Evolutionary conservation across 2,113 vertebrate species (phyloP), one percentile per base, ranked within the genome.

Genomic region (Condylura cristata): DNA sequence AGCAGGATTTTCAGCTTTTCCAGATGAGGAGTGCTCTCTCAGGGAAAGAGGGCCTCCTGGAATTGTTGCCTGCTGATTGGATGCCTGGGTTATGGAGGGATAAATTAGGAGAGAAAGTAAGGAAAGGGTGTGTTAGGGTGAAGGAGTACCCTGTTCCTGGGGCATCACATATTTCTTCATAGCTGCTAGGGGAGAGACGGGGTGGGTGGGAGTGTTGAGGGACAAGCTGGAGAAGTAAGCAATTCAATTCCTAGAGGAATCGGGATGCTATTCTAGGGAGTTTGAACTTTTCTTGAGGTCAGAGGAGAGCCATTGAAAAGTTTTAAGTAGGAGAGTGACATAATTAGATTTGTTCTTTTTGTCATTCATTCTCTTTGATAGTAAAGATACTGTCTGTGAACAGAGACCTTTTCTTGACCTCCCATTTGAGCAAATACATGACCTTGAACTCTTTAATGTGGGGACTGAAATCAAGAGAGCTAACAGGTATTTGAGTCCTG

Each of bases 401-500:
- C 20, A 90, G 51, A 92, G 46, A 79, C 13, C 24, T 46, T 71
- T 94, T 58, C 90, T 66, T 87, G 87, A 84, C 17, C 63, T 34
- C 1, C 0, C 1, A 6, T 68, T 83, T 90, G 84, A 86, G 71
- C 72, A 86, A 90, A 85, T 56, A 17, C 16, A 20, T 86, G 71
- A 63, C 30, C 39, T 81, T 90, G 84, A 61, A 56, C 26, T 63
- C 22, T 82, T 95, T 66, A 44, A 63, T 81, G 70, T 65, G 65
- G 65, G 39, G 26, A 80, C 13, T 89, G 30, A 48, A 30, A 63
- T 83, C 65, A 74, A 24, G 20, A 83, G 22, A 91, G 1, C 24
- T 48, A 65, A 28, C 26, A 89, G 32, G 37, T 44, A 34, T 66
- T 39, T 70, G 61, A 34, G 26, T 68, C 32, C 6, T 20, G 39